phyloP scores from a whole-genome alignment of 2,797 vertebrate genomes.

The Synanceia verrucosa region DNA sequence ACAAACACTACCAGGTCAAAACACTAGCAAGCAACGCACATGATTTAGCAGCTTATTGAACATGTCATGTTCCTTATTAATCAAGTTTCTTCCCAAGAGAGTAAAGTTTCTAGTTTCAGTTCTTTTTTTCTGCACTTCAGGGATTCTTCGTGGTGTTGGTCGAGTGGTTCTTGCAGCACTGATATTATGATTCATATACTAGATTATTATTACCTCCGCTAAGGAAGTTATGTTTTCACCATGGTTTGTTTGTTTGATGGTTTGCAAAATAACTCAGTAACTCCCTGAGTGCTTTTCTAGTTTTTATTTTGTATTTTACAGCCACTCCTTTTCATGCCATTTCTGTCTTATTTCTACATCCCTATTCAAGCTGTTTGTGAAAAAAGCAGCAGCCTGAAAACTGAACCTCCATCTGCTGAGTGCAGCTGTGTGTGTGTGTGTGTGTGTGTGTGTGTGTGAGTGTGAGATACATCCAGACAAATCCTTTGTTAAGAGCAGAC shows the following conservation, averaged over 20 bases:
- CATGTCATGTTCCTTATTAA: neutral
- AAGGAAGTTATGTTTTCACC: no score
- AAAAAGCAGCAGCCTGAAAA: conserved; percentile 19
- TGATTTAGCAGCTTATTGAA: conserved; percentile 11
- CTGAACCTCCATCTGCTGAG: conserved; percentile 38
- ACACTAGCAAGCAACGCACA: neutral
- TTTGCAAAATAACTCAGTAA: no score
- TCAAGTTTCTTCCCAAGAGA: neutral
- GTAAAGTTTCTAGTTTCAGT: neutral
- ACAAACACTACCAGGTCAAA: neutral
- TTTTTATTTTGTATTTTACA: conserved; percentile 1
- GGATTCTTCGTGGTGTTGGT: neutral
- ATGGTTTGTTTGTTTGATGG: no score
- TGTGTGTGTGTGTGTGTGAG: conserved; percentile 6
- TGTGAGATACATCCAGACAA: conserved; percentile 49
- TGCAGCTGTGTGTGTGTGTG: neutral
- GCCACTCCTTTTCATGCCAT: neutral
- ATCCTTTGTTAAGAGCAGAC: conserved; percentile 28
- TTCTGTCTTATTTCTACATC: neutral
- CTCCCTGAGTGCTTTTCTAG: no score
- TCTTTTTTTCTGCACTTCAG: conserved; percentile 8
- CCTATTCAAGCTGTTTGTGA: neutral
- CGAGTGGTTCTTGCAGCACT: neutral
- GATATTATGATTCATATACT: no score
- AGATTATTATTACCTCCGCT: no score